These are phyloP conservation scores for Plagodis pulveraria DNA, from an alignment of 2,888 invertebrate genomes.

Conservation along the genomic window DNA sequence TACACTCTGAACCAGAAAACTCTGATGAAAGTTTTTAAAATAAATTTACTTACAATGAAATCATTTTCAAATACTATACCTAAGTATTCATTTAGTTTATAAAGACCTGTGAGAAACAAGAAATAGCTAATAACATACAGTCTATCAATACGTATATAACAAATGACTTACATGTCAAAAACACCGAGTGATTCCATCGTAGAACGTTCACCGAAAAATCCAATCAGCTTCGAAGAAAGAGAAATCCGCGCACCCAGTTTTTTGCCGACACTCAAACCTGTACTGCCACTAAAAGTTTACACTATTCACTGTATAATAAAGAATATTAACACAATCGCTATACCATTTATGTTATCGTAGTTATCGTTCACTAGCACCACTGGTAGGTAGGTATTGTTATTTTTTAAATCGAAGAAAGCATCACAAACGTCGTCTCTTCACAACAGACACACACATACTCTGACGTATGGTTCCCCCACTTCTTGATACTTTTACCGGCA, in stretches of 20 bases:
- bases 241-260: conserved; percentile 46
- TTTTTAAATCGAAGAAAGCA: conserved; percentile 19
- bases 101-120: neutral
- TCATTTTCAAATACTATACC: too few relatives aligned
- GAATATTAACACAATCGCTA: conserved; percentile 1
- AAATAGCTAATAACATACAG: conserved; percentile 1
- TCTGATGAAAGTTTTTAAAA: too few relatives aligned
- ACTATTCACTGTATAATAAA: conserved; percentile 19
- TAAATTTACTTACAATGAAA: too few relatives aligned
- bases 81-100: too few relatives aligned
- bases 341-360: neutral
- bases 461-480: conserved; percentile 40
- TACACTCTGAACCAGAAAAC: too few relatives aligned
- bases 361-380: conserved; percentile 11
- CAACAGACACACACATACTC: conserved; percentile 52
- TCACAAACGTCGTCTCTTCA: conserved; percentile 30
- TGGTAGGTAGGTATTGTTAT: conserved; percentile 5
- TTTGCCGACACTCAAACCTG: conserved; percentile 27
- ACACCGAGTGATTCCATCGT: conserved; percentile 42
- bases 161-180: conserved; percentile 47
- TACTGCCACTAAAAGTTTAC: conserved; percentile 23
- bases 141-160: conserved; percentile 1
- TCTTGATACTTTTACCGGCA: conserved; percentile 39
- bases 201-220: conserved; percentile 47
- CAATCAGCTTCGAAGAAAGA: conserved; percentile 42